A percentile compares a stretch with the other conserved stretches of the same genome.
Evolutionary conservation across 2,797 vertebrate species (phyloP).

Genomic region (Sebastes nivosus): DNA sequence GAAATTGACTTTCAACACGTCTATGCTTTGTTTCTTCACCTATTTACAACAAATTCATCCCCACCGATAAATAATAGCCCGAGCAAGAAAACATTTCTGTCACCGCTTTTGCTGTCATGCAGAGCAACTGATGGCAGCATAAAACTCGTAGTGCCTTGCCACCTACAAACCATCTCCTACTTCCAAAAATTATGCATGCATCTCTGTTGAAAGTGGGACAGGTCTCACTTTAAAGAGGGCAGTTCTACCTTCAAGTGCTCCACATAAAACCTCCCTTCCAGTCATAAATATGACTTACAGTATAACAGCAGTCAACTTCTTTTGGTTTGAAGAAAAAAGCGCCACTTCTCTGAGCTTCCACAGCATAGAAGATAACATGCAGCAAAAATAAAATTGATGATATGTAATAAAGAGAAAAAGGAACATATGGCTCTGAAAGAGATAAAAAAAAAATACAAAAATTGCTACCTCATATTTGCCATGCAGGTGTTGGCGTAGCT

Average conservation of each 20-base stretch:
- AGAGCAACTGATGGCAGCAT: conserved; percentile 14
- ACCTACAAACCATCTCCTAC: conserved; percentile 31
- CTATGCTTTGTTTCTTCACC: neutral
- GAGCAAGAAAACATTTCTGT: neutral
- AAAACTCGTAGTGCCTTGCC: conserved; percentile 11
- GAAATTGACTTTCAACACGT: neutral
- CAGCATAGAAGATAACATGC: neutral
- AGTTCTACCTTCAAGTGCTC: conserved; percentile 48
- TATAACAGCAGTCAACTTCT: conserved; percentile 1
- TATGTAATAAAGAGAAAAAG: conserved; percentile 4
- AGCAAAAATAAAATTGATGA: conserved; percentile 7
- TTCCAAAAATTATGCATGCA: conserved; percentile 46
- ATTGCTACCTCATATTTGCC: neutral
- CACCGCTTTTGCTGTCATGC: neutral
- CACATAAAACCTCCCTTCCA: conserved; percentile 40
- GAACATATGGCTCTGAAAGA: conserved; percentile 25
- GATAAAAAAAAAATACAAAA: neutral
- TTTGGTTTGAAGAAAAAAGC: conserved; percentile 7
- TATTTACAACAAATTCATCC: neutral
- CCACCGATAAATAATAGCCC: neutral
- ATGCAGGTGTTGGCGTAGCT: conserved; percentile 22
- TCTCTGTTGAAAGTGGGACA: conserved; percentile 48
- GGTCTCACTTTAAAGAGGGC: conserved; percentile 55
- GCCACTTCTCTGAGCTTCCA: neutral
- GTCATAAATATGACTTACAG: conserved; percentile 39